Conservation (phyloP, 2,888 invertebrate genomes). For the Gnatocerus cornutus region DNA sequence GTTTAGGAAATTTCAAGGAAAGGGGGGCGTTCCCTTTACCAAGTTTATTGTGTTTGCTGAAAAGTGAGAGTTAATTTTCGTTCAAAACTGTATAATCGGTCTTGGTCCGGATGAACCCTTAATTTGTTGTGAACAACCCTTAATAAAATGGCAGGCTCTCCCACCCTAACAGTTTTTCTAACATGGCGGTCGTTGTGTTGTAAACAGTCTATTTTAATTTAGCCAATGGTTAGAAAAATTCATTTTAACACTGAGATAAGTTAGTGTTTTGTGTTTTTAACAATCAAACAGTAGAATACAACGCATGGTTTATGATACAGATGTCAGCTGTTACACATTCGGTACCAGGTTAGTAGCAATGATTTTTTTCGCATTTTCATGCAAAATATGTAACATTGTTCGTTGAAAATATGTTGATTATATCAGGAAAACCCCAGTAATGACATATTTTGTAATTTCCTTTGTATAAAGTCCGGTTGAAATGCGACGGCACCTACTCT, state of each 20-base stretch:
- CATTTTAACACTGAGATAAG: constrained; percentile 39
- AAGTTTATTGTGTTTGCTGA: not conserved
- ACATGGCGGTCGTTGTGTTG: constrained; percentile 71
- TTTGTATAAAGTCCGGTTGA: too few relatives aligned
- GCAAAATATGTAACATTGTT: not conserved
- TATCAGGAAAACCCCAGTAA: not conserved
- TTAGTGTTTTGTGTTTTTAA: constrained; percentile 60
- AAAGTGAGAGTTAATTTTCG: not conserved
- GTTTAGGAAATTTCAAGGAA: not conserved
- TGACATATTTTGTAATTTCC: too few relatives aligned
- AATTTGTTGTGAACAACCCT: constrained; percentile 45
- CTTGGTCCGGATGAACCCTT: not conserved
- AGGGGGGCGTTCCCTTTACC: not conserved
- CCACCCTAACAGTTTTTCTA: constrained; percentile 67
- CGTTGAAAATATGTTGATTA: not conserved
- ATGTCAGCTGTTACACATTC: constrained; percentile 75
- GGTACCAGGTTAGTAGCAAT: constrained; percentile 71
- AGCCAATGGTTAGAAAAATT: constrained; percentile 48
- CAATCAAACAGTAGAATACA: constrained; percentile 59
- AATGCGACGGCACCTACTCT: not conserved
- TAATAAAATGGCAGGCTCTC: constrained; percentile 57
- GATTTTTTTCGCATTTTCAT: not conserved
- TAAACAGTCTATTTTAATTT: constrained; percentile 68
- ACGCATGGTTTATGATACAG: constrained; percentile 71
- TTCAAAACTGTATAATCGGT: not conserved